These are phyloP conservation scores for Pseudochaenichthys georgianus DNA, from an alignment of 2,797 vertebrate species.

Conservation along the genomic window DNA sequence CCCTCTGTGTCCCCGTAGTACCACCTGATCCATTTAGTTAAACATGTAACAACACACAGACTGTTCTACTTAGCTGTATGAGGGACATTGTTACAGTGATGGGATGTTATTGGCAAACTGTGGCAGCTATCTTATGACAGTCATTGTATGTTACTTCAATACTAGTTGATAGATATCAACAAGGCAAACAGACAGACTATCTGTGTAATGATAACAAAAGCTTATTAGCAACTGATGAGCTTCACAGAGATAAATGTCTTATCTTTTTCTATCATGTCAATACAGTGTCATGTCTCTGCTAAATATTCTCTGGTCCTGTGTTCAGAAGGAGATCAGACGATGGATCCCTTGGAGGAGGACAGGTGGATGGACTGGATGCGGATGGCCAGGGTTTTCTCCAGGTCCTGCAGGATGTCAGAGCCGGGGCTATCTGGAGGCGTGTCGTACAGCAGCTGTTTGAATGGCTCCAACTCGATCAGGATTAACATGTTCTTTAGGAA, in stretches of 20 bases:
- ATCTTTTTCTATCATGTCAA: slow-evolving; percentile 17
- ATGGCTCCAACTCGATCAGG: slow-evolving; percentile 96
- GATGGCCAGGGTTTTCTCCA: slow-evolving; percentile 94
- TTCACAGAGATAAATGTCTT: slow-evolving; percentile 48
- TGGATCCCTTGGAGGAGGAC: slow-evolving; percentile 97
- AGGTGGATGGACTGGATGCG: slow-evolving; percentile 98
- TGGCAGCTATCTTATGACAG: slow-evolving; percentile 49
- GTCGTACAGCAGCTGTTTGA: slow-evolving; percentile 96
- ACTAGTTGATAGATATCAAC: slow-evolving; percentile 55
- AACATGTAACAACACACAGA: slow-evolving; percentile 13
- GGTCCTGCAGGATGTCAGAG: slow-evolving; percentile 91
- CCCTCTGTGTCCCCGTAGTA: slow-evolving; percentile 11
- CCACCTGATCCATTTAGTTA: slow-evolving; percentile 15
- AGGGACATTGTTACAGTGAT: slow-evolving; percentile 42
- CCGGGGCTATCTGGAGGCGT: slow-evolving; percentile 88
- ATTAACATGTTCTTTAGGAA: slow-evolving; percentile 99
- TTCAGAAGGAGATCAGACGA: slow-evolving; percentile 80
- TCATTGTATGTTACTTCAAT: slow-evolving; percentile 40
- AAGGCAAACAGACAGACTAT: slow-evolving; percentile 55
- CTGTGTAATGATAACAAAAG: slow-evolving; percentile 64
- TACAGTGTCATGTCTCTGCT: slow-evolving; percentile 14
- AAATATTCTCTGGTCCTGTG: slow-evolving; percentile 1
- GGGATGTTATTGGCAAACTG: slow-evolving; percentile 63
- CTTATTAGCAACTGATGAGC: slow-evolving; percentile 53
- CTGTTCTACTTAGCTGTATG: slow-evolving; percentile 15